Conservation (phyloP, 2,797 vertebrate genomes). For the Falco biarmicus region DNA sequence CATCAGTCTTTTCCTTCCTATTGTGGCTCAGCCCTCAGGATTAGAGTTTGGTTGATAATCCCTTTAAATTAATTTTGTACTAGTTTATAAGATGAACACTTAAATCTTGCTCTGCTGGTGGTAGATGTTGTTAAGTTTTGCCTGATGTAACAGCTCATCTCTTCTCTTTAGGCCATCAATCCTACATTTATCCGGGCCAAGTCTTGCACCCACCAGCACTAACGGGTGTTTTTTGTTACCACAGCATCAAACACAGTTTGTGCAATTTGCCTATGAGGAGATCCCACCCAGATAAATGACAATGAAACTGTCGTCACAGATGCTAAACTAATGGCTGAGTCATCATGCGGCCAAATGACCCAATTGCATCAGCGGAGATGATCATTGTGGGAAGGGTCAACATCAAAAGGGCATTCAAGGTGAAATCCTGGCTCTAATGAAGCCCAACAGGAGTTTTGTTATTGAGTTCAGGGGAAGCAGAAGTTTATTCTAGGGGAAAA, state of each 20-base stretch:
- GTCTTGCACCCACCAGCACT: not conserved
- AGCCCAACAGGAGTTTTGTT: not conserved
- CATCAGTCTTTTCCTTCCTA: not conserved
- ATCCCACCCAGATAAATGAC: conserved; percentile 43
- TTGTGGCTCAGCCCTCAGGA: not conserved
- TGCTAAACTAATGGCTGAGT: not conserved
- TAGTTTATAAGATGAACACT: not conserved
- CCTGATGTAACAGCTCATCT: not conserved
- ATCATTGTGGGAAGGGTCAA: conserved; percentile 23
- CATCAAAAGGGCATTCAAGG: not conserved
- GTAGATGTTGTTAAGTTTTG: not conserved
- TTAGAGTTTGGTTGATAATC: not conserved
- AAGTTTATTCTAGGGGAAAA: not conserved
- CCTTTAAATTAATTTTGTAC: not conserved
- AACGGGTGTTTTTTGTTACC: not conserved
- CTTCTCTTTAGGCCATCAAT: not conserved
- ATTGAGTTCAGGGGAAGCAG: not conserved
- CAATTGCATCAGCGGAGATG: conserved; percentile 4
- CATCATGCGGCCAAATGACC: not conserved
- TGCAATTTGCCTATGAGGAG: conserved; percentile 9
- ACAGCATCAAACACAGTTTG: not conserved
- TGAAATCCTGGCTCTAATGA: not conserved
- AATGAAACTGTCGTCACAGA: not conserved
- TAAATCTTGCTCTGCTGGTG: not conserved
- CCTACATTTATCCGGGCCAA: not conserved